Evolutionary conservation across 2,888 invertebrate genomes (phyloP).

Genomic region (Hartigia nigra): DNA sequence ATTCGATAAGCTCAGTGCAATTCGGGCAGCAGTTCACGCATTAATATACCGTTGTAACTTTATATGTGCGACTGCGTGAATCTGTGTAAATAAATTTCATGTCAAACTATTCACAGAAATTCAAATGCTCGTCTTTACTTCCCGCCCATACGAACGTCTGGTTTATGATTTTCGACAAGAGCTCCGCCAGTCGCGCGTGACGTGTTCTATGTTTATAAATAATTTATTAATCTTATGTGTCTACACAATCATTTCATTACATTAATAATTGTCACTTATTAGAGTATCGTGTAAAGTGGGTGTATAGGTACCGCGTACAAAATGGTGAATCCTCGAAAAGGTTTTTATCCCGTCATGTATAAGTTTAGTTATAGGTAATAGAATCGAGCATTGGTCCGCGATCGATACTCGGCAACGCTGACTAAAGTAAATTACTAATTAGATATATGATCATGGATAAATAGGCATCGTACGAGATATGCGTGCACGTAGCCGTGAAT

Average conservation of each 20-base stretch:
- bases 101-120: conserved; percentile 13
- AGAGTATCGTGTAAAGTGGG: conserved; percentile 48
- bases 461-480: neutral
- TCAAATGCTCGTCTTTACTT: neutral
- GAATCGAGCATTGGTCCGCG: neutral
- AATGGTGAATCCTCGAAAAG: conserved; percentile 31
- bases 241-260: conserved; percentile 35
- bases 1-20: conserved; percentile 27
- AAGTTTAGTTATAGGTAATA: neutral
- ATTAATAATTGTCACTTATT: conserved; percentile 14
- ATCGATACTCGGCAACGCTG: neutral
- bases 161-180: neutral
- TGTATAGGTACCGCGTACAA: conserved; percentile 50
- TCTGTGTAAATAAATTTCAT: conserved; percentile 45
- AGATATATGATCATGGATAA: neutral
- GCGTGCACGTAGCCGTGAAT: neutral
- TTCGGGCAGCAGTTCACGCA: conserved; percentile 27
- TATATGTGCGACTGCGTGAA: conserved; percentile 39
- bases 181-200: neutral
- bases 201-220: conserved; percentile 40
- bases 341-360: conserved; percentile 6
- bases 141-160: neutral
- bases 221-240: conserved; percentile 49
- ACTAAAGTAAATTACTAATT: neutral
- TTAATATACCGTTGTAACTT: conserved; percentile 36